A percentile compares a stretch with the other conserved stretches of the same genome.
phyloP scores from a whole-genome alignment of 2,113 vertebrate genomes.

The Myocastor coypus region DNA sequence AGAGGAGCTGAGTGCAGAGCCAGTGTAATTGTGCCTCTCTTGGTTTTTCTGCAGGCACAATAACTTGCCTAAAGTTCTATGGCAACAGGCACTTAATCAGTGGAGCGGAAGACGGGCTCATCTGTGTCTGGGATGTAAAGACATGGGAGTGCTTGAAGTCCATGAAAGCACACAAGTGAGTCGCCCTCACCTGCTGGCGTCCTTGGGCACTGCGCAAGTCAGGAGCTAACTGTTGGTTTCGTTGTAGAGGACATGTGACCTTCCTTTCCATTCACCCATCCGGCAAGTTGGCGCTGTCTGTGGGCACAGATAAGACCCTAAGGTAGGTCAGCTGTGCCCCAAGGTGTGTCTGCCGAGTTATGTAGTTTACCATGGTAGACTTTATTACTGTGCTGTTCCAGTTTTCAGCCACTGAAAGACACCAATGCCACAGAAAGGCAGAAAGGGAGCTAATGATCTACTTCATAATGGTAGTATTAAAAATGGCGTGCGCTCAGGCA shows the following conservation, averaged over 20 bases:
- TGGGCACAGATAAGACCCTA: conserved; percentile 96
- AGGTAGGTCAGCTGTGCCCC: conserved; percentile 86
- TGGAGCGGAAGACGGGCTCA: conserved; percentile 95
- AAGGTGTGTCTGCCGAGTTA: not conserved
- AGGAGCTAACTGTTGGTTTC: conserved; percentile 69
- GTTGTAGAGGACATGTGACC: conserved; percentile 92
- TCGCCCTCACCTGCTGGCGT: not conserved
- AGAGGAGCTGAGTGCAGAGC: not conserved
- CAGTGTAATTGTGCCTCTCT: not conserved
- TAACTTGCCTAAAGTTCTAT: conserved; percentile 96
- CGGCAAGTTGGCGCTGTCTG: conserved; percentile 96
- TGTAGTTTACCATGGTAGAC: not conserved
- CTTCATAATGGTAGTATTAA: not conserved
- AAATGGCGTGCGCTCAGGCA: not conserved
- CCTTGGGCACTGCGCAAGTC: too few relatives aligned
- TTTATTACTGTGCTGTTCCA: not conserved
- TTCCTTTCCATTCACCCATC: conserved; percentile 97
- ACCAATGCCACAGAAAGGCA: not conserved
- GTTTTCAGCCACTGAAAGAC: not conserved
- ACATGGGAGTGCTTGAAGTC: conserved; percentile 97
- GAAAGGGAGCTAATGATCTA: not conserved
- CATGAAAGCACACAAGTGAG: conserved; percentile 97
- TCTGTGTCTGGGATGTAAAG: conserved; percentile 97
- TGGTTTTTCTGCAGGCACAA: conserved; percentile 87
- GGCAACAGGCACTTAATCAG: conserved; percentile 94